These are phyloP conservation scores for Spilosoma lubricipeda DNA, from an alignment of 2,888 invertebrate genomes.

Conservation along the genomic window DNA sequence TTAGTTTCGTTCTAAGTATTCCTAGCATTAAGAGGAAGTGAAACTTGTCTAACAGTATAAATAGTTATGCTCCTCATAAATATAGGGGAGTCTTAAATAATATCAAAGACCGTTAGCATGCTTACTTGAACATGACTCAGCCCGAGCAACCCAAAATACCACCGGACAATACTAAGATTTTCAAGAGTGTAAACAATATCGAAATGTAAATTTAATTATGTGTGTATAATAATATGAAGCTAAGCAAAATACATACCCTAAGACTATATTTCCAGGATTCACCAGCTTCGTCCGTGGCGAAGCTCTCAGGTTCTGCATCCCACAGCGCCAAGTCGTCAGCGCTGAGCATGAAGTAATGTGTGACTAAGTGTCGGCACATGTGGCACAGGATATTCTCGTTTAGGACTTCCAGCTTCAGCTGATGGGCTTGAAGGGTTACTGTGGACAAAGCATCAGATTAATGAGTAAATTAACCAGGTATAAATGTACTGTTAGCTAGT, in stretches of 20 bases:
- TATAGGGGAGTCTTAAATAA: neutral
- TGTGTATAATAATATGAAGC: neutral
- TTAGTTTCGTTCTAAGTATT: too few species aligned
- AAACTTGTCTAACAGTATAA: too few species aligned
- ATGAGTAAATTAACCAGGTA: neutral
- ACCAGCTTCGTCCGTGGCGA: slow-evolving; percentile 94
- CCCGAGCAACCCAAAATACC: too few species aligned
- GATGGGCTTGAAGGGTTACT: slow-evolving; percentile 88
- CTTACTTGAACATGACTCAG: too few species aligned
- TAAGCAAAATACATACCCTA: slow-evolving; percentile 86
- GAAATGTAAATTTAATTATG: too few species aligned
- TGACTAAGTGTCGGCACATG: slow-evolving; percentile 94
- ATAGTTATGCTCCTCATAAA: too few species aligned
- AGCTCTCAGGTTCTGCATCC: slow-evolving; percentile 96
- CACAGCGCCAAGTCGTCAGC: slow-evolving; percentile 94
- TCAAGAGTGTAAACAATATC: too few species aligned
- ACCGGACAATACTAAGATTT: too few species aligned
- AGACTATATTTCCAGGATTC: slow-evolving; percentile 98
- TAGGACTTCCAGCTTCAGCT: slow-evolving; percentile 92
- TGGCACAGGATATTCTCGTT: slow-evolving; percentile 91
- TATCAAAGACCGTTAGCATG: neutral
- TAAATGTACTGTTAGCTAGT: neutral
- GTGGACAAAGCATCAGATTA: slow-evolving; percentile 13
- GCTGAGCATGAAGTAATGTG: slow-evolving; percentile 95
- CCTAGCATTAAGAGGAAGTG: too few species aligned